Percentiles rank a stretch among this genome's conserved stretches.
These are phyloP conservation scores for Emmelina monodactyla DNA, from an alignment of 2,888 invertebrate genomes.

Conservation along the genomic window DNA sequence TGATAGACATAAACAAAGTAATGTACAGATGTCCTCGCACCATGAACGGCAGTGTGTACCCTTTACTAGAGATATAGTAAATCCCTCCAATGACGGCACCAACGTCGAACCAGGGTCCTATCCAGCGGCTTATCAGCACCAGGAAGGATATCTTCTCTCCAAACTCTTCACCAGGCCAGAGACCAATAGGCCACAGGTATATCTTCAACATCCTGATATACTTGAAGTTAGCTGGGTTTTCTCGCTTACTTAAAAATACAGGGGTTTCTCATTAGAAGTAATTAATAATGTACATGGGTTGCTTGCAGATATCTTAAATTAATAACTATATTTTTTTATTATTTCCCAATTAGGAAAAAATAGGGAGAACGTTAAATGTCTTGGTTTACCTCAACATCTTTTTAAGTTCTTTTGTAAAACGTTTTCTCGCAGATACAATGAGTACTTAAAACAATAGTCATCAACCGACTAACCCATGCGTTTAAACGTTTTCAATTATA, in stretches of 20 bases:
- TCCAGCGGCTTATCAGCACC: neutral
- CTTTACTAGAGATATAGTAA: neutral
- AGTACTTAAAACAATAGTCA: too few species aligned
- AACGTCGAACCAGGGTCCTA: neutral
- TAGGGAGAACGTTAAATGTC: too few species aligned
- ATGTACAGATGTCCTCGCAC: neutral
- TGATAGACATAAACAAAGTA: neutral
- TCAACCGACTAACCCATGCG: too few species aligned
- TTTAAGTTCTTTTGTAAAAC: too few species aligned
- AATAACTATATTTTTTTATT: neutral
- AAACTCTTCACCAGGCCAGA: neutral
- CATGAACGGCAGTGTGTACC: neutral
- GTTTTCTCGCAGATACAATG: too few species aligned
- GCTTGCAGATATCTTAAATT: neutral
- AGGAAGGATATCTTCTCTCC: conserved; percentile 1
- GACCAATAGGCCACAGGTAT: neutral
- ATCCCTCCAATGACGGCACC: neutral
- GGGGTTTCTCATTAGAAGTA: neutral
- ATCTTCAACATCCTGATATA: neutral
- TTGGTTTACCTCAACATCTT: too few species aligned
- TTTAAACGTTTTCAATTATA: too few species aligned
- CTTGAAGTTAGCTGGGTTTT: neutral
- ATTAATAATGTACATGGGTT: neutral
- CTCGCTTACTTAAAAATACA: neutral
- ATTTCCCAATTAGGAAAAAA: too few species aligned